A percentile compares a stretch with the other conserved stretches of the same genome.
Evolutionary conservation across 2,888 invertebrate species (phyloP).

Genomic region (Xestia c-nigrum): DNA sequence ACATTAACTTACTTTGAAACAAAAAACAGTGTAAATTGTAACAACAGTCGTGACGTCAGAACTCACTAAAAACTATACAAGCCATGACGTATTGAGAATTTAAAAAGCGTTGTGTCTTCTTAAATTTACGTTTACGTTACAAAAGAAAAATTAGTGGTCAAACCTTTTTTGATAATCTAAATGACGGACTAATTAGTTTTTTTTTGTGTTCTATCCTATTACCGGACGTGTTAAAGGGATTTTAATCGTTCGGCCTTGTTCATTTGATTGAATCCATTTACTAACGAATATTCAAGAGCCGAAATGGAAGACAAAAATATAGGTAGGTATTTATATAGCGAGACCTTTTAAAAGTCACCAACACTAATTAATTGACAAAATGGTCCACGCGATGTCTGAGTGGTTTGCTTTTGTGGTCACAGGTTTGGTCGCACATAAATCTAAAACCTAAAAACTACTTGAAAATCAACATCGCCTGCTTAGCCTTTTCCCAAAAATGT

Average conservation of each 20-base stretch:
- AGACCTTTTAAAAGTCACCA: constrained; percentile 11
- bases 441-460: neutral
- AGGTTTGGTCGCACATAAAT: neutral
- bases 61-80: too few relatives aligned
- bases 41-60: too few relatives aligned
- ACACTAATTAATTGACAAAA: constrained; percentile 11
- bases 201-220: too few relatives aligned
- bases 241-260: neutral
- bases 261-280: constrained; percentile 6
- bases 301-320: neutral
- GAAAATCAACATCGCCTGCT: too few relatives aligned
- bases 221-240: neutral
- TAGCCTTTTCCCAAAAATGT: too few relatives aligned
- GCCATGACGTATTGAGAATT: too few relatives aligned
- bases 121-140: too few relatives aligned
- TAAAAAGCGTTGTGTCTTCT: too few relatives aligned
- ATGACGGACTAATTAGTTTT: too few relatives aligned
- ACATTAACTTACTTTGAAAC: neutral
- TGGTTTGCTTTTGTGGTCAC: constrained; percentile 6
- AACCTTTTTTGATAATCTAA: too few relatives aligned
- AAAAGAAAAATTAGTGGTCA: too few relatives aligned
- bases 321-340: constrained; percentile 1
- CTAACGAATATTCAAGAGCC: constrained; percentile 3
- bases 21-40: neutral
- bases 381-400: neutral